Conservation (phyloP, 2,113 vertebrate species). For the Tricholaema leucomelas region DNA sequence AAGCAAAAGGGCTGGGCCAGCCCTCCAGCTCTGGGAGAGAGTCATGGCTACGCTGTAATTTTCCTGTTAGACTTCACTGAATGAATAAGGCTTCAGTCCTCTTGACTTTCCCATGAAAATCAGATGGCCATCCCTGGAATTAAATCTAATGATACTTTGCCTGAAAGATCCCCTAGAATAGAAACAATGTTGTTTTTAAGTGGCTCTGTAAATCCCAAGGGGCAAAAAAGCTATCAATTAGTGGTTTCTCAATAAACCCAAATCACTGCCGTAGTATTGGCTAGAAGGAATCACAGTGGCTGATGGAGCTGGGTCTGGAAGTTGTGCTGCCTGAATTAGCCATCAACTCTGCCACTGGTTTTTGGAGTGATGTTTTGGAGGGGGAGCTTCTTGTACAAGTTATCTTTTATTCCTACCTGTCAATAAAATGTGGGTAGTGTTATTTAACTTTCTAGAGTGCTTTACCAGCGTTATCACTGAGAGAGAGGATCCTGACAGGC, state of each 20-base stretch:
- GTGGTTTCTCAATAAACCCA: neutral
- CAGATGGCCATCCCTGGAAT: neutral
- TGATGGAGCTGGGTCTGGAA: neutral
- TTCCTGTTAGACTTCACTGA: neutral
- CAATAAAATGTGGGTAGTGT: neutral
- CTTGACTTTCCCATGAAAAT: conserved; percentile 4
- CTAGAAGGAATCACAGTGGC: neutral
- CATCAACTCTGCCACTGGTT: neutral
- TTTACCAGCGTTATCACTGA: neutral
- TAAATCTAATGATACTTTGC: conserved; percentile 6
- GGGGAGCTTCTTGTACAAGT: neutral
- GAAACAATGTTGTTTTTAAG: neutral
- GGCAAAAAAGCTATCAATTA: conserved; percentile 15
- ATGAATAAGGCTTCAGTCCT: neutral
- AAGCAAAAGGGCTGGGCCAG: neutral
- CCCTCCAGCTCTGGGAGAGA: neutral
- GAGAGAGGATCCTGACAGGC: neutral
- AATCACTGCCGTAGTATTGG: neutral
- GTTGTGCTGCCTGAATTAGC: neutral
- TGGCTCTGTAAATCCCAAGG: neutral
- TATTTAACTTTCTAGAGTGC: neutral
- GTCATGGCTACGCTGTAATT: neutral
- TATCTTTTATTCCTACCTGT: neutral
- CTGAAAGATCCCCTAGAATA: neutral
- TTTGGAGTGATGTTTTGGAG: neutral